Base-by-base conservation (phyloP, 2,797 vertebrate genomes). In the Antennarius maculatus region DNA sequence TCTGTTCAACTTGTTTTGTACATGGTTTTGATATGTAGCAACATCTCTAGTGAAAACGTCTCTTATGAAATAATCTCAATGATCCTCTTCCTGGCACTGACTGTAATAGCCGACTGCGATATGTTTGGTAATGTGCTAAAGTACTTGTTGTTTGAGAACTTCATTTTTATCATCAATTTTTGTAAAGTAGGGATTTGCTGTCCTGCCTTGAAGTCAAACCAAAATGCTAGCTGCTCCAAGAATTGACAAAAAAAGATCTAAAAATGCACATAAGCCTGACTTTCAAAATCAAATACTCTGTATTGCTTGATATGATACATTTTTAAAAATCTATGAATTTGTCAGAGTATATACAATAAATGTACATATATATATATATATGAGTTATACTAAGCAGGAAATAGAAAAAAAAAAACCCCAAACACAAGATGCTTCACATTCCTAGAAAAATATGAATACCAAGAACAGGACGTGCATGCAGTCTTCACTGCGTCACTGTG, bases 381-480 rank as follows among this genome's bases (percentile, higher is more conserved):
- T 5, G 8, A 3, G 9, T 50, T 17, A 13, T 13, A 31, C 48
- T 80, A 56, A 74, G 83, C 67, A 87, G 82, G 77, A 85, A 87
- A 61, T 7, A 65, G 37, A 84, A 81, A 77, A 76, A 76, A 76
- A 57, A 6, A 31, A 85, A 74, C 62, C 47, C n/a, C 67, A 82
- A 81, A 64, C 58, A 84, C 55, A 57, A 84, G 72, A 83, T 75
- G 81, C 79, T 39, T 89, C 75, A 80, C 70, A 88, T 93, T 94
- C 92, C 91, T 91, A 87, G 92, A 94, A 94, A 89, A 69, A 69
- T 88, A 87, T 80, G 69, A 93, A 91, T 93, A 91, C 92, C 66
- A 61, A 93, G 92, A 94, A 94, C 87, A 90, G 88, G 91, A 92
- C 81, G 83, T 72, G 64, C 61, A 57, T 54, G 66, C 69, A 66